Percentiles rank a stretch among this genome's conserved stretches.
phyloP scores from a whole-genome alignment of 1,140 invertebrate species.

The Frieseomelitta varia region DNA sequence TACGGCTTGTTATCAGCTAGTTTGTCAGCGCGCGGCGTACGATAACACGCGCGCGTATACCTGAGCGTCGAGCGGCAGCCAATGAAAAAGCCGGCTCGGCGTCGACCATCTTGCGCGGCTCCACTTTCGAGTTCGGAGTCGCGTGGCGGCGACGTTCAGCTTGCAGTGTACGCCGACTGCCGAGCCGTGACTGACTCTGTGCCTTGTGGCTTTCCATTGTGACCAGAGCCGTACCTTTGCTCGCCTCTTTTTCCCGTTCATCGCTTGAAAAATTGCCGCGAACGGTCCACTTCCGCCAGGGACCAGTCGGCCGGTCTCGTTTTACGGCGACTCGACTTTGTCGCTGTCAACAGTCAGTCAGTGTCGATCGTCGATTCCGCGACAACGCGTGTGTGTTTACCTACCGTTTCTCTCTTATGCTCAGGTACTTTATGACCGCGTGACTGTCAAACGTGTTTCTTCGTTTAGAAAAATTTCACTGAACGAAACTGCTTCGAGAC shows the following conservation, averaged over 20 bases:
- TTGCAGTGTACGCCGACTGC: constrained; percentile 74
- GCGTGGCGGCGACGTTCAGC: constrained; percentile 69
- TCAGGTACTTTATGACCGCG: not conserved
- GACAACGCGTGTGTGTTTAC: constrained; percentile 18
- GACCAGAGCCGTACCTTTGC: not conserved
- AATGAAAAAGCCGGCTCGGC: constrained; percentile 61
- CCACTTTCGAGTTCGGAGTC: constrained; percentile 75
- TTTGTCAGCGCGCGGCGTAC: not conserved
- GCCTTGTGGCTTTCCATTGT: constrained; percentile 11
- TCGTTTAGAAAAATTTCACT: not conserved
- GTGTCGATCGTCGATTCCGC: too few relatives aligned
- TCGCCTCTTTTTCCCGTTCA: not conserved
- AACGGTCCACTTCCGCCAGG: not conserved
- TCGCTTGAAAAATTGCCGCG: not conserved
- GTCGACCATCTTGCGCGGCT: constrained; percentile 77
- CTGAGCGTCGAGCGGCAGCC: constrained; percentile 62
- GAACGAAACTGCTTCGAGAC: not conserved
- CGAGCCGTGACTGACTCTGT: constrained; percentile 68
- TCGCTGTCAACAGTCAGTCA: not conserved
- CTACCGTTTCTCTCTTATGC: not conserved
- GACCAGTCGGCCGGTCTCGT: not conserved
- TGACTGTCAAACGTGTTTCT: not conserved
- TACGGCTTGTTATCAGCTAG: constrained; percentile 37
- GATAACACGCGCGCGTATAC: constrained; percentile 68
- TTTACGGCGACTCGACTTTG: not conserved